These are phyloP conservation scores for Heliconius ismenius DNA, from an alignment of 2,888 invertebrate species.

Conservation along the genomic window DNA sequence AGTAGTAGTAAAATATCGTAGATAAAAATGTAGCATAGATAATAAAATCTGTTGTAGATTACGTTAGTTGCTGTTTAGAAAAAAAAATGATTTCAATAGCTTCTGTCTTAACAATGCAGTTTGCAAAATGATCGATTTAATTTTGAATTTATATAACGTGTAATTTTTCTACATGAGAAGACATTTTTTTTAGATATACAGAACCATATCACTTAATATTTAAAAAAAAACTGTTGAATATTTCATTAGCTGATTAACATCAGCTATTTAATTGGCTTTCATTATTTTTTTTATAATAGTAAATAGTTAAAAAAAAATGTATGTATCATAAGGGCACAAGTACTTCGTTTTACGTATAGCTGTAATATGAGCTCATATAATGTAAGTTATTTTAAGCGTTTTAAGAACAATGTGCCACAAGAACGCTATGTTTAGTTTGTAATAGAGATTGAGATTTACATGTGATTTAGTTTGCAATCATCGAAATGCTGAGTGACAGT, in stretches of 20 bases:
- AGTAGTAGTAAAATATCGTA: slow-evolving; percentile 40
- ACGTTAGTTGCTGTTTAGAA: slow-evolving; percentile 22
- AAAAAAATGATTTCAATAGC: not conserved
- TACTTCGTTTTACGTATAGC: slow-evolving; percentile 61
- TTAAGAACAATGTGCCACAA: slow-evolving; percentile 56
- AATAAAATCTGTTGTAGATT: slow-evolving; percentile 34
- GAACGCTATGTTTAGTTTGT: slow-evolving; percentile 44
- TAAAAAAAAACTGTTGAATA: not conserved
- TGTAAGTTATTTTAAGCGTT: slow-evolving; percentile 47
- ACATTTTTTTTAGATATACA: slow-evolving; percentile 4
- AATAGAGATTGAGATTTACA: slow-evolving; percentile 45
- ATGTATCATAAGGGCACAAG: slow-evolving; percentile 67
- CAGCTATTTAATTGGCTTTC: not conserved
- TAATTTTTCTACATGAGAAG: not conserved
- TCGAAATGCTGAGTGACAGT: slow-evolving; percentile 8
- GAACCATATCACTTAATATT: slow-evolving; percentile 11
- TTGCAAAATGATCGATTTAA: not conserved
- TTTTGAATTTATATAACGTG: not conserved
- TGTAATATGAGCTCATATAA: slow-evolving; percentile 52
- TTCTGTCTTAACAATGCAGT: not conserved
- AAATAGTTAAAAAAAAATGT: slow-evolving; percentile 28
- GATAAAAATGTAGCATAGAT: slow-evolving; percentile 32
- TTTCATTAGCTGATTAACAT: not conserved
- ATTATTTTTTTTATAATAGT: not conserved
- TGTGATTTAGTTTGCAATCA: slow-evolving; percentile 34